Percentiles rank a stretch among this genome's conserved stretches.
phyloP scores from a whole-genome alignment of 2,888 invertebrate species.

The Dasysyrphus tricinctus region DNA sequence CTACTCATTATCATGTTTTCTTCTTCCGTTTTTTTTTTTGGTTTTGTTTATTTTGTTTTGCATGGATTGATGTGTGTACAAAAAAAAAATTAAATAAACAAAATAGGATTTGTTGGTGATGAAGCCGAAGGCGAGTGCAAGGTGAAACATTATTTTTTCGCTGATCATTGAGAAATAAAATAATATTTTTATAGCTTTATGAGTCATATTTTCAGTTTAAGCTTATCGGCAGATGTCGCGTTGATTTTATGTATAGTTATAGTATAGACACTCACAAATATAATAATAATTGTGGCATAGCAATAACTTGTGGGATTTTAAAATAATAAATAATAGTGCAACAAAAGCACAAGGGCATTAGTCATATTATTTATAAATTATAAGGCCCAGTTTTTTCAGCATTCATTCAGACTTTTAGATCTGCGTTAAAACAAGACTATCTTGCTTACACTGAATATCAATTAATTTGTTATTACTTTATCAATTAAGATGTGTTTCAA shows the following conservation, averaged over 20 bases:
- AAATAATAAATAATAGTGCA: background rate
- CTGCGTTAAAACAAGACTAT: too few species aligned
- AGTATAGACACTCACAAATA: background rate
- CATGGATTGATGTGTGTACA: background rate
- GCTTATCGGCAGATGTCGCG: constrained; percentile 1
- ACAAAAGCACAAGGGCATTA: constrained; percentile 2
- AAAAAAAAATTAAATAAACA: constrained; percentile 4
- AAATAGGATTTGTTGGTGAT: background rate
- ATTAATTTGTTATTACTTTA: too few species aligned
- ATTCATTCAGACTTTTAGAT: too few species aligned
- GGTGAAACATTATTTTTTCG: constrained; percentile 14
- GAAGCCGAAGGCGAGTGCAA: constrained; percentile 13
- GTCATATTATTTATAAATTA: background rate
- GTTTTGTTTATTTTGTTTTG: background rate
- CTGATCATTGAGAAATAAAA: constrained; percentile 16
- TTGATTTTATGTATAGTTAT: background rate
- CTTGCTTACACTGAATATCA: too few species aligned
- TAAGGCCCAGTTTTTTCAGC: too few species aligned
- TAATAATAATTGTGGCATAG: background rate
- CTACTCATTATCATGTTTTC: background rate
- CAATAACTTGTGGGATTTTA: background rate
- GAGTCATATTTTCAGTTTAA: background rate
- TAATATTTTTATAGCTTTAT: constrained; percentile 16
- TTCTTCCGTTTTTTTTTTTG: background rate
- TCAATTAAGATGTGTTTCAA: too few species aligned